Percentiles rank a stretch among this genome's conserved stretches.
phyloP scores from a whole-genome alignment of 2,113 vertebrate species.

The Hemiscyllium ocellatum region DNA sequence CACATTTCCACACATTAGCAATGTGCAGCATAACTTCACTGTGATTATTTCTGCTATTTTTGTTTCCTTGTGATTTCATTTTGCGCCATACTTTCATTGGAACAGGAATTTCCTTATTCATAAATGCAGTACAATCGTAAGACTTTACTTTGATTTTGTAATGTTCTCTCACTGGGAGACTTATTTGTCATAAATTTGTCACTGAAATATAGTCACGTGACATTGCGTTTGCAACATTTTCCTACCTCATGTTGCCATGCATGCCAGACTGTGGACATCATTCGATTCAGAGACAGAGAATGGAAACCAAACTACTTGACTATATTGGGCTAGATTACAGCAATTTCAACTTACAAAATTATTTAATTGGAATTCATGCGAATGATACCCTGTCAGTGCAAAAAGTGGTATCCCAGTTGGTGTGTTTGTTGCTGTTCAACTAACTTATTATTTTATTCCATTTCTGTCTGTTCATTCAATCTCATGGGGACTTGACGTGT shows the following conservation, averaged over 20 bases:
- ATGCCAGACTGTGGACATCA: background rate
- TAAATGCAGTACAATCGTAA: background rate
- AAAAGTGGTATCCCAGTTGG: background rate
- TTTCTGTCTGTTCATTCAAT: slow-evolving; percentile 12
- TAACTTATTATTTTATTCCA: slow-evolving; percentile 35
- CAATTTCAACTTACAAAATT: background rate
- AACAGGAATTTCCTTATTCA: background rate
- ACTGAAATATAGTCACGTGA: background rate
- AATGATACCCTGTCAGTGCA: slow-evolving; percentile 36
- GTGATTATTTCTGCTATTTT: background rate
- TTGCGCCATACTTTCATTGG: background rate
- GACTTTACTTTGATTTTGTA: background rate
- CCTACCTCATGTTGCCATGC: background rate
- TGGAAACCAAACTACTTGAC: background rate
- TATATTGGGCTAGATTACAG: background rate
- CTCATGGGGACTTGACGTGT: slow-evolving; percentile 13
- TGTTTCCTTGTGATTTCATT: background rate
- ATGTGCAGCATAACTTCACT: background rate
- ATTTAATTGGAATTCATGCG: background rate
- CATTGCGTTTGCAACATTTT: background rate
- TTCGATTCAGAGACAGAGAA: background rate
- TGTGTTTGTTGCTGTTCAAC: slow-evolving; percentile 24
- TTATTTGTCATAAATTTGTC: background rate
- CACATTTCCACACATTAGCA: background rate
- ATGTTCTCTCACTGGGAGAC: background rate